Evolutionary conservation across 2,888 invertebrate species (phyloP).

Genomic region (Apotomis capreana): DNA sequence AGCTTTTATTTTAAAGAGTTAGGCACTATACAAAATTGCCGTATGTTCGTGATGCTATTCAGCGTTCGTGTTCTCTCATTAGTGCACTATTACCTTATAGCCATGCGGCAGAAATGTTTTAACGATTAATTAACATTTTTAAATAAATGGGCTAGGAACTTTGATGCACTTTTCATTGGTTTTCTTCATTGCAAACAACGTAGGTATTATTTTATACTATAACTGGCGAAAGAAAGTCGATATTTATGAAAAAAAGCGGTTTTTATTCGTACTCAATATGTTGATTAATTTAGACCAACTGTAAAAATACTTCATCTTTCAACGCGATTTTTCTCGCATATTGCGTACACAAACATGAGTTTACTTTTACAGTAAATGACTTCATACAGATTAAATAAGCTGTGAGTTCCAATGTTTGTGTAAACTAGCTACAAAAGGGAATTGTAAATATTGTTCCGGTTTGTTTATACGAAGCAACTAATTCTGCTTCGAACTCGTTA

Average conservation of each 20-base stretch:
- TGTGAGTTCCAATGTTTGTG: constrained; percentile 12
- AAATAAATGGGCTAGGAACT: constrained; percentile 13
- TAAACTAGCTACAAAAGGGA: constrained; percentile 16
- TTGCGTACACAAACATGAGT: too few relatives aligned
- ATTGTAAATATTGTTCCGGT: constrained; percentile 11
- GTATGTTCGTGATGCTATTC: constrained; percentile 29
- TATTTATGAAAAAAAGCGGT: too few relatives aligned
- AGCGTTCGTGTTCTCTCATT: constrained; percentile 34
- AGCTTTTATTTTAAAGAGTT: constrained; percentile 10
- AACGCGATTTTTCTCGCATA: too few relatives aligned
- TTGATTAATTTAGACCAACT: too few relatives aligned
- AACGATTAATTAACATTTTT: constrained; percentile 32
- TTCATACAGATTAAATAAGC: neutral
- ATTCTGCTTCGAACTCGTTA: constrained; percentile 22
- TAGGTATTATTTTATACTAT: too few relatives aligned
- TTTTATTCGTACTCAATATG: too few relatives aligned
- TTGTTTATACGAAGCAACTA: constrained; percentile 21
- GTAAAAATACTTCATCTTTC: too few relatives aligned
- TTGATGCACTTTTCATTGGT: neutral
- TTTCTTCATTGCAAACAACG: neutral
- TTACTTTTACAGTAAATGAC: neutral
- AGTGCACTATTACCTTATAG: constrained; percentile 33
- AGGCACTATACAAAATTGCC: constrained; percentile 9
- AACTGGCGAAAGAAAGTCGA: too few relatives aligned
- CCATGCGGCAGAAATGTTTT: constrained; percentile 24